Base-by-base conservation (phyloP, 2,113 vertebrate species). In the Tringa solitaria region DNA sequence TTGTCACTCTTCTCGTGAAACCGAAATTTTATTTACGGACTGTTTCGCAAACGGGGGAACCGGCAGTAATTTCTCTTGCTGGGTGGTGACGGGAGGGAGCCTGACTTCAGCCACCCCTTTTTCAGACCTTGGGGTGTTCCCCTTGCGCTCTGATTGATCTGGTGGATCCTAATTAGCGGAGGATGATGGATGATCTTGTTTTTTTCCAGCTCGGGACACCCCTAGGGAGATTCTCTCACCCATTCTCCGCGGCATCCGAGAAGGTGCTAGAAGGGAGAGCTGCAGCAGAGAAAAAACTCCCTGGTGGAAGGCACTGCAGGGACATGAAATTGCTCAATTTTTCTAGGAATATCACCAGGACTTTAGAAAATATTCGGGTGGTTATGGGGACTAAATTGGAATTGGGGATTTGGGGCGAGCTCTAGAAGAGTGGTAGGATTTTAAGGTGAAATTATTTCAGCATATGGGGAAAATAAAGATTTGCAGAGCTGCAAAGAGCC, bases 181-280 rank as follows among this genome's bases (percentile, higher is more conserved):
- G 7, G n/a, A 2, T n/a, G 72, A 14, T 8, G 45, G 57, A 59
- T 59, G n/a, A 28, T 73, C 35, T 67, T 5, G 0, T 16, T 24
- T 11, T 43, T 54, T 43, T 37, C 46, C 48, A 21, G 61, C 61
- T 56, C 14, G 10, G 20, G 32, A 30, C 23, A 30, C 45, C 68
- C 46, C 48, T 13, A 15, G 65, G 74, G 60, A 43, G 30, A 41
- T 19, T 37, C 48, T 19, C 0, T 3, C 37, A 9, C 33, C 33
- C 3, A 0, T 79, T 45, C 28, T 53, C 16, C 3, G 5, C 2
- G 1, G 35, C 3, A 4, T 27, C 26, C 3, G 2, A n/a, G 50
- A 57, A 15, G 43, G 23, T 57, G 15, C 45, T 26, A 4, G 2
- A 8, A 35, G 46, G 33, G 32, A 33, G 30, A 79, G 22, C 26